Evolutionary conservation across 2,797 vertebrate species (phyloP).

Genomic region (Leptodactylus fallax): DNA sequence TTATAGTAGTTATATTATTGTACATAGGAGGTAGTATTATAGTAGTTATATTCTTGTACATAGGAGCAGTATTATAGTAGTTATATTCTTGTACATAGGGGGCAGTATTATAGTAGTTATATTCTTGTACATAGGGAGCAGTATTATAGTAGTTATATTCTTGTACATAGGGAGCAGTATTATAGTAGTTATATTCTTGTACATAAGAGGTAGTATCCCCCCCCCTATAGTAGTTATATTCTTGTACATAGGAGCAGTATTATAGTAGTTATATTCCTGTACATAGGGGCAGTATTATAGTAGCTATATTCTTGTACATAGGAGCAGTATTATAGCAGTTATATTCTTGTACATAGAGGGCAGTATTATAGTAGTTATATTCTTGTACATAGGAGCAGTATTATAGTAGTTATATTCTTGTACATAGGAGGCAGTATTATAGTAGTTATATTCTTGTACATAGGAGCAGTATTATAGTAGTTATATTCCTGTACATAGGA

Average conservation of each 20-base stretch:
- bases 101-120: slow-evolving; percentile 11
- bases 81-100: slow-evolving; percentile 17
- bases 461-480: slow-evolving; percentile 14
- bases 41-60: slow-evolving; percentile 5
- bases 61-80: slow-evolving; percentile 5
- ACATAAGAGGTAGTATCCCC: background rate
- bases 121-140: slow-evolving; percentile 6
- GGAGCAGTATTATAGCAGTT: slow-evolving; percentile 8
- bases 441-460: slow-evolving; percentile 16
- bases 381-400: background rate
- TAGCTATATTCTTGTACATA: slow-evolving; percentile 18
- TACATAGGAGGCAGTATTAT: slow-evolving; percentile 10
- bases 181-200: slow-evolving; percentile 18
- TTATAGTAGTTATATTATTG: background rate
- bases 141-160: slow-evolving; percentile 11
- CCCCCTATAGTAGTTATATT: slow-evolving; percentile 15
- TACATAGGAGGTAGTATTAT: background rate
- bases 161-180: slow-evolving; percentile 8
- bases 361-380: slow-evolving; percentile 19
- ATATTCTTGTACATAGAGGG: background rate
- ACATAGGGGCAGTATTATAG: slow-evolving; percentile 15
- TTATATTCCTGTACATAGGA: slow-evolving; percentile 4
- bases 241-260: slow-evolving; percentile 8
- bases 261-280: slow-evolving; percentile 11
- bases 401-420: slow-evolving; percentile 25